These are phyloP conservation scores for Podarcis muralis DNA, from an alignment of 2,113 vertebrate genomes.

Conservation along the genomic window DNA sequence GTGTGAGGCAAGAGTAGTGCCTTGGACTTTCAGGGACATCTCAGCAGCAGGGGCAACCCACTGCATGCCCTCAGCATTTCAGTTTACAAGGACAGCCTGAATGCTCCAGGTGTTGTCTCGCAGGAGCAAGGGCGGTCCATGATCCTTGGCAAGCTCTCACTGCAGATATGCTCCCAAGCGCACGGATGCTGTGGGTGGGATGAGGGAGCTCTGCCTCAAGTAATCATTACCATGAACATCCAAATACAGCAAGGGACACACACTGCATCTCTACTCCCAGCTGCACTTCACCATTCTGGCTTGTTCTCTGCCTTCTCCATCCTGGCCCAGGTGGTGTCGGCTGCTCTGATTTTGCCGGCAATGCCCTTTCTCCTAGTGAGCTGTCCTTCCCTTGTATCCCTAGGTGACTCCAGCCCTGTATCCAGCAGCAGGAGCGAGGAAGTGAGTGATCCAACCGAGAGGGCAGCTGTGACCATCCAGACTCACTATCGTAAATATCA, in stretches of 20 bases:
- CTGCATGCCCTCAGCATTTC: too few species aligned
- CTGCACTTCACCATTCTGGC: neutral
- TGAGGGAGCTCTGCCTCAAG: too few species aligned
- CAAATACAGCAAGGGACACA: neutral
- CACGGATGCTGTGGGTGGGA: too few species aligned
- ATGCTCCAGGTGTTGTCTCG: too few species aligned
- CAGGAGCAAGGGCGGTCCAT: too few species aligned
- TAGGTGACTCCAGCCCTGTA: neutral
- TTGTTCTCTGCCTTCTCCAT: neutral
- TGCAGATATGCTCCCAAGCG: too few species aligned
- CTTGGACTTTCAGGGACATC: too few species aligned
- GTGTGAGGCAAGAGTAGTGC: too few species aligned
- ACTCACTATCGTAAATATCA: slow-evolving; percentile 85
- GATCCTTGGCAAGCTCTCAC: too few species aligned
- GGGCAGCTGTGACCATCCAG: slow-evolving; percentile 85
- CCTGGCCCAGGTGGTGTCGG: neutral
- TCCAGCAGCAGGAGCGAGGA: slow-evolving; percentile 13
- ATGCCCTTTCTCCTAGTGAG: neutral
- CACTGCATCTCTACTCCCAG: neutral
- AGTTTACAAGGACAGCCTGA: too few species aligned
- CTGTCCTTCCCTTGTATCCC: rapidly evolving
- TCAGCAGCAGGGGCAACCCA: too few species aligned
- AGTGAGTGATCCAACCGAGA: slow-evolving; percentile 61
- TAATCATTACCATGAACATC: neutral
- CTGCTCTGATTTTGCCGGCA: neutral